phyloP scores from a whole-genome alignment of 2,888 invertebrate species.

The Dolomedes plantarius region DNA sequence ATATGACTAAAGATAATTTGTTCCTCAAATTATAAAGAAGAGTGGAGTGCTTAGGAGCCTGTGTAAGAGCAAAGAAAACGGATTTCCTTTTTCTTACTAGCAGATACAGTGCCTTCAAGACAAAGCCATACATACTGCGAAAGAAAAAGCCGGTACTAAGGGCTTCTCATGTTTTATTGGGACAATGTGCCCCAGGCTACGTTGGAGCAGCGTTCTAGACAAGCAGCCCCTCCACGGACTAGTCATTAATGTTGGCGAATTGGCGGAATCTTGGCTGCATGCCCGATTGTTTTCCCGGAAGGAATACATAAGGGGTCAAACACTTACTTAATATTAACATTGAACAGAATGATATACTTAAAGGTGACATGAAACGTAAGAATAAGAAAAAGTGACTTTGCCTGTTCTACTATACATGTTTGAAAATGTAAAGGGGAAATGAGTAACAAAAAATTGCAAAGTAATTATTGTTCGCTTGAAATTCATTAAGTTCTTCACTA shows the following conservation, averaged over 20 bases:
- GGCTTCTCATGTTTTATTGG: slow-evolving; percentile 66
- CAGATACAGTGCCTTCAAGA: slow-evolving; percentile 42
- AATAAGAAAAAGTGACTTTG: no score
- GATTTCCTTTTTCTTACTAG: background rate
- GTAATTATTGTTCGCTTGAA: no score
- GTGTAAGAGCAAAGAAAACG: slow-evolving; percentile 43
- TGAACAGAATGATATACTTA: background rate
- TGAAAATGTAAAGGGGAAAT: no score
- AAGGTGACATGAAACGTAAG: background rate
- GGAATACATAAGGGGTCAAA: slow-evolving; percentile 22
- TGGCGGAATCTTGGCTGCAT: slow-evolving; percentile 56
- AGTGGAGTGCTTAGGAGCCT: slow-evolving; percentile 2
- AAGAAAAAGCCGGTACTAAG: slow-evolving; percentile 34
- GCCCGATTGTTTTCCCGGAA: slow-evolving; percentile 61
- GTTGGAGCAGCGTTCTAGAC: slow-evolving; percentile 31
- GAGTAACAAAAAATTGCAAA: no score
- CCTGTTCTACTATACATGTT: no score
- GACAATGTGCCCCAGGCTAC: slow-evolving; percentile 43
- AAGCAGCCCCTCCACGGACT: slow-evolving; percentile 44
- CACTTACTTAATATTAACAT: background rate
- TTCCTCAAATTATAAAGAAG: slow-evolving; percentile 17
- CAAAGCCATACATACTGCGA: slow-evolving; percentile 47
- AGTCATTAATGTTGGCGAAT: slow-evolving; percentile 64
- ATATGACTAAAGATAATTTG: background rate
- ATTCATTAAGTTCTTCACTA: no score